Evolutionary conservation across 2,113 vertebrate species (phyloP), one percentile per base, ranked within the genome.

Genomic region (Haliaeetus leucogaster): DNA sequence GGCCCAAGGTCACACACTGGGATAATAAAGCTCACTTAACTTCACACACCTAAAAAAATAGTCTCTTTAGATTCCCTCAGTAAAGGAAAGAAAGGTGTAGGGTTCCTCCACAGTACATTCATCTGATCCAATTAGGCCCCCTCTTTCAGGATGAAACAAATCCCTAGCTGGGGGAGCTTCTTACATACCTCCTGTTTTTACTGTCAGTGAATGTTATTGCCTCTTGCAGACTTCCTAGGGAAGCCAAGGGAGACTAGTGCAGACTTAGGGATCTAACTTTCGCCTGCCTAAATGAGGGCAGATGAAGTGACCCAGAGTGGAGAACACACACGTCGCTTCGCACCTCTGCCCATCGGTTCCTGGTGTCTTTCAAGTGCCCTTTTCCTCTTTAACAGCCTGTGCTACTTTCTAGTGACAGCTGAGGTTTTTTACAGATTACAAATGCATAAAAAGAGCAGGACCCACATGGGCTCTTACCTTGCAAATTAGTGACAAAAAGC

Each of bases 21-120:
- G 47, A 61, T 93, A 94, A 91, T 72, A 95, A 86, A 81, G 23
- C 55, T 86, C 67, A 78, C 59, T 92, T 92, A 81, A 95, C 89
- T 86, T 86, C 89, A 93, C 40, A 81, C 23, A 53, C 27, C 18
- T 66, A 59, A 80, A 93, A 79, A 92, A 76, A n/a, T 14, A 89
- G 76, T 68, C 38, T 91, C 56, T 89, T 38, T 62, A 72, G 42
- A 72, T 79, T 82, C 25, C 29, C 42, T 38, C 22, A 55, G 22
- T 38, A 95, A 88, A 90, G 65, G 68, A 78, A 87, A 87, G 34
- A 82, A 30, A 67, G 29, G 16, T 68, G 29, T 84, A 71, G 61
- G 36, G 27, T 25, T 79, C 48, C 48, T 87, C 30, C 13, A 58
- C 0, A 89, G 53, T 1, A 2, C 34, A 82, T 85, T 85, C 47